A percentile compares a stretch with the other conserved stretches of the same genome.
phyloP scores from a whole-genome alignment of 2,888 invertebrate species.

The Eledona agricola region DNA sequence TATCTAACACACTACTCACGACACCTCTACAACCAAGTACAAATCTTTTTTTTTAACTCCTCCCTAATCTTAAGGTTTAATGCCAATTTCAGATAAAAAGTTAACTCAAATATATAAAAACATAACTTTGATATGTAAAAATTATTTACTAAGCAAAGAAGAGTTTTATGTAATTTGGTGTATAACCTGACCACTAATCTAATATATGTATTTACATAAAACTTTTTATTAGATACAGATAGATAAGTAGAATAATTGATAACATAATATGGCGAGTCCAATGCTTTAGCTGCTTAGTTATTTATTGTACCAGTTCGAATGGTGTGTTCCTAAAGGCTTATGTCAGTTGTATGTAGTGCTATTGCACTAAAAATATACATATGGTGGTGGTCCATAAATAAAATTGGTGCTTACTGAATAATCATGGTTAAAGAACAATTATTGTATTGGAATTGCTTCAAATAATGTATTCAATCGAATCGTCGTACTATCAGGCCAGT shows the following conservation, averaged over 20 bases:
- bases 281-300: conserved; percentile 22
- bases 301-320: conserved; percentile 36
- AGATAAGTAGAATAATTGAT: conserved; percentile 9
- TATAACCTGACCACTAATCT: conserved; percentile 11
- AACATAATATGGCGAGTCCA: conserved; percentile 16
- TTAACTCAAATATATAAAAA: conserved; percentile 2
- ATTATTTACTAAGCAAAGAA: conserved; percentile 12
- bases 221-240: conserved; percentile 10
- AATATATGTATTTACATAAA: conserved; percentile 17
- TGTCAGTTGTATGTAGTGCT: conserved; percentile 30
- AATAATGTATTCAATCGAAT: conserved; percentile 39
- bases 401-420: conserved; percentile 29
- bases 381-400: conserved; percentile 27
- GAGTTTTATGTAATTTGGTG: conserved; percentile 24
- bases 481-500: conserved; percentile 47
- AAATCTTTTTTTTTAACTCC: conserved; percentile 3
- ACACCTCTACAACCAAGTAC: conserved; percentile 9
- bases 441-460: conserved; percentile 45
- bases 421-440: conserved; percentile 27
- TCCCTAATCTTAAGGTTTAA: too few species aligned
- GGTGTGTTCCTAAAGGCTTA: conserved; percentile 39
- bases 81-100: conserved; percentile 4
- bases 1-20: conserved; percentile 6
- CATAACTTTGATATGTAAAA: conserved; percentile 27
- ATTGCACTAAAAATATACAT: conserved; percentile 23